Base-by-base conservation (phyloP, 2,888 invertebrate species). In the Drosophila cognata region DNA sequence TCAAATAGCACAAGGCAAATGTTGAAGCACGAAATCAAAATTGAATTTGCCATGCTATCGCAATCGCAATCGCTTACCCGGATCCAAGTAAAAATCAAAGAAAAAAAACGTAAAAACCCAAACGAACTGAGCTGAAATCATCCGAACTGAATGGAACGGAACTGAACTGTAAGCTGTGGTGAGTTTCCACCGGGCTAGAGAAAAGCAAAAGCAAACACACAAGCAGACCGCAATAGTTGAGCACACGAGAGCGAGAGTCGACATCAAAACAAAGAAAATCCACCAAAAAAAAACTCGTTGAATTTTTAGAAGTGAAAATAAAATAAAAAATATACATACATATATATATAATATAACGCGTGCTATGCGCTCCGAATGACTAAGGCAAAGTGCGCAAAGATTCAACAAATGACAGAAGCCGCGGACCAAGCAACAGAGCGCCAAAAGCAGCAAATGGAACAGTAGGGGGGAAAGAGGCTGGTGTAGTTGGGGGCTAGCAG, bases 391-490 rank as follows among this genome's bases (percentile, higher is more conserved):
- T 79, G 74, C 72, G 89, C 84, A 72, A 75, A 81, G 79, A 85
- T 89, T 86, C 86, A 87, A 83, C 89, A 89, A 90, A 87, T 87
- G 90, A 87, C 90, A 90, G 78, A 84, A 88, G 71, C 77, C 79
- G 79, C 70, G 79, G 69, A n/a, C 41, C 72, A 77, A 71, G 75
- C 88, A 74, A 74, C 74, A 81, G 79, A 74, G 70, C 74, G 72
- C 65, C 84, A 71, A 46, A 53, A 53, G 53, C 53, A 52, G 38
- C 29, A 52, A 61, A 29, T 35, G 50, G 10, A 29, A 21, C 21
- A n/a, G 33, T 35, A 0, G n/a, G 38, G 1, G 7, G 21, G 16
- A 28, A 28, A 18, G 33, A 7, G n/a, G 36, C 29, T n/a, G 43
- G n/a, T 51, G 29, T 16, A 16, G 29, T 8, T 13, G 10, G 28